Conservation (phyloP, 92 coral and sea anemone genomes). For the Bergia sp. region DNA sequence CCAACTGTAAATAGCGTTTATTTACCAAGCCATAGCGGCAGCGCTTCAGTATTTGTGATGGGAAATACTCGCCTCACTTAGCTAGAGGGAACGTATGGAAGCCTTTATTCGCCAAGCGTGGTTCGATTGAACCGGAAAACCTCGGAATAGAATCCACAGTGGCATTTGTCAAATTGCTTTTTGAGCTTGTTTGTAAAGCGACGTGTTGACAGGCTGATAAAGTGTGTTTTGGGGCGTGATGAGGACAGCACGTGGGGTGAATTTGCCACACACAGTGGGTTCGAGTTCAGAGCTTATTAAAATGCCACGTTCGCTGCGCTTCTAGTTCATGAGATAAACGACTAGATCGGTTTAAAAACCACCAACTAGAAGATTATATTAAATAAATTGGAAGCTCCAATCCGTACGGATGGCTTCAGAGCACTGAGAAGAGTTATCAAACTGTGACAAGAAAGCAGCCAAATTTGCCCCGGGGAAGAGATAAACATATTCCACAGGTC, state of each 20-base stretch:
- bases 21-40: constrained; percentile 37
- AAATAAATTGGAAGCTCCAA: constrained; percentile 1
- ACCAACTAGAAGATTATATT: background rate
- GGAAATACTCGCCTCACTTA: constrained; percentile 44
- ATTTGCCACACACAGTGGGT: constrained; percentile 38
- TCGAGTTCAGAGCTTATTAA: background rate
- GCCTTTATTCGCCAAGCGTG: constrained; percentile 34
- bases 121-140: constrained; percentile 40
- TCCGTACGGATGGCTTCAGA: background rate
- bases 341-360: constrained; percentile 36
- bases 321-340: constrained; percentile 8
- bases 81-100: constrained; percentile 17
- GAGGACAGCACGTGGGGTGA: constrained; percentile 18
- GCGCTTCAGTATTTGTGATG: constrained; percentile 23
- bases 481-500: background rate
- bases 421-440: background rate
- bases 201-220: constrained; percentile 85
- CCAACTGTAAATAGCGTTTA: constrained; percentile 30
- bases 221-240: constrained; percentile 81
- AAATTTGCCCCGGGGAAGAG: background rate
- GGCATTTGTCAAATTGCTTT: constrained; percentile 76
- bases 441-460: constrained; percentile 24
- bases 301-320: constrained; percentile 23
- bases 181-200: constrained; percentile 69
- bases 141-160: constrained; percentile 15